These are phyloP conservation scores for Cromileptes altivelis DNA, from an alignment of 2,113 vertebrate species.

Conservation along the genomic window DNA sequence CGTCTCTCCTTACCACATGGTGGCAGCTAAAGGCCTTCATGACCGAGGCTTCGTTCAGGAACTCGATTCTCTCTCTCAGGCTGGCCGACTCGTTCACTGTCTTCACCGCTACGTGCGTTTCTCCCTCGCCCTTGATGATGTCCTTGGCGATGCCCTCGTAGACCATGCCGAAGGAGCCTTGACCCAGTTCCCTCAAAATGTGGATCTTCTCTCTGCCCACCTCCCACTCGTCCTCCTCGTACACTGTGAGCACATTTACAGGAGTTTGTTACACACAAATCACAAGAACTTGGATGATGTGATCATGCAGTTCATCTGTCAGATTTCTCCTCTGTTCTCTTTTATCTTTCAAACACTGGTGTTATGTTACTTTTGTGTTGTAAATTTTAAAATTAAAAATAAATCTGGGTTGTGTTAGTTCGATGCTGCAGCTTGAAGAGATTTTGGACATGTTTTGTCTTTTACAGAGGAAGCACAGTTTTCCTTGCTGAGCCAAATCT, in stretches of 20 bases:
- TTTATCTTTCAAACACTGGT: background rate
- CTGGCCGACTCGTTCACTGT: conserved; percentile 96
- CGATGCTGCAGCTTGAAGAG: background rate
- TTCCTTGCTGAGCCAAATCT: background rate
- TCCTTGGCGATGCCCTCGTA: conserved; percentile 95
- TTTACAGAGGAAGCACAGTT: background rate
- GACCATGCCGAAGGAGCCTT: conserved; percentile 98
- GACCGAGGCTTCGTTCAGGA: conserved; percentile 97
- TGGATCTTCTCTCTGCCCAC: conserved; percentile 93
- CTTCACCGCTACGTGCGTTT: conserved; percentile 93
- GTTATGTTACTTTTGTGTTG: no score
- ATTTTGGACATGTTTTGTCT: background rate
- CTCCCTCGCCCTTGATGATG: conserved; percentile 91
- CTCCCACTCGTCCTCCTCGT: conserved; percentile 97
- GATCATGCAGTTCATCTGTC: background rate
- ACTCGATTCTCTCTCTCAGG: conserved; percentile 96
- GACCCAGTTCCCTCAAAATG: conserved; percentile 93
- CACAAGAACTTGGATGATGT: background rate
- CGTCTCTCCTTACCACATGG: conserved; percentile 90
- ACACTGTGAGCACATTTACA: conserved; percentile 85
- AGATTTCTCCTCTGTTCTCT: background rate
- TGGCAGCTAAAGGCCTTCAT: conserved; percentile 99
- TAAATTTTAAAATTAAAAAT: background rate
- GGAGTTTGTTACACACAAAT: background rate
- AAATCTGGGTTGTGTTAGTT: background rate